A percentile compares a stretch with the other conserved stretches of the same genome.
These are phyloP conservation scores for Drosophila orena DNA, from an alignment of 1,140 invertebrate species.

Conservation along the genomic window DNA sequence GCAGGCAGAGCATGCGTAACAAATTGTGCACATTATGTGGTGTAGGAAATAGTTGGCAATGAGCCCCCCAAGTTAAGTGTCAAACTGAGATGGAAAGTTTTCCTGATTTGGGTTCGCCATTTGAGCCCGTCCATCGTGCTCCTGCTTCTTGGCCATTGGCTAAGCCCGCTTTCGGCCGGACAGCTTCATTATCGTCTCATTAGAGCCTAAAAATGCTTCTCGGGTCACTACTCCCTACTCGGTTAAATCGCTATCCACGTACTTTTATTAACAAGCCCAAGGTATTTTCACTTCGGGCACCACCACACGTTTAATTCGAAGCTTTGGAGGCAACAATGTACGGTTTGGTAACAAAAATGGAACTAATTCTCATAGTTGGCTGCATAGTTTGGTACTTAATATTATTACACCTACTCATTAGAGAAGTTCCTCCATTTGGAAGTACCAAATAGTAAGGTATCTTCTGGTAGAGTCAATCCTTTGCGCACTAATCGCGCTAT, in stretches of 20 bases:
- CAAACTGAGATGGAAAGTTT: conserved; percentile 47
- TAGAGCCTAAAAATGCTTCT: conserved; percentile 7
- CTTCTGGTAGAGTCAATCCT: not conserved
- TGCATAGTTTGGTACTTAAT: no score
- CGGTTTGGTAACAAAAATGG: no score
- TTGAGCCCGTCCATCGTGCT: not conserved
- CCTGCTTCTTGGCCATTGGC: not conserved
- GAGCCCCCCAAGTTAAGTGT: conserved; percentile 33
- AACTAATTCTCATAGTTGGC: no score
- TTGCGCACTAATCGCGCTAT: conserved; percentile 6
- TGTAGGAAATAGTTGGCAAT: conserved; percentile 47
- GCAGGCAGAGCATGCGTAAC: conserved; percentile 58
- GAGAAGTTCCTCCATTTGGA: no score
- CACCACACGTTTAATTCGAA: no score
- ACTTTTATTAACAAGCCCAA: not conserved
- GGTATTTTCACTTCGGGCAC: not conserved
- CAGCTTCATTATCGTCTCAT: conserved; percentile 58
- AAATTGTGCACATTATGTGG: conserved; percentile 61
- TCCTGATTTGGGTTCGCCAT: conserved; percentile 45
- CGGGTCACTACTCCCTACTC: not conserved
- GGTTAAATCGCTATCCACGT: conserved; percentile 3
- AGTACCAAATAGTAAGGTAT: not conserved
- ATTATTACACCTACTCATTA: no score
- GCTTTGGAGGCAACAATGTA: no score
- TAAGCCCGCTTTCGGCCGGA: conserved; percentile 3